Conservation (phyloP, 2,797 vertebrate species). For the Hippocampus kuda region DNA sequence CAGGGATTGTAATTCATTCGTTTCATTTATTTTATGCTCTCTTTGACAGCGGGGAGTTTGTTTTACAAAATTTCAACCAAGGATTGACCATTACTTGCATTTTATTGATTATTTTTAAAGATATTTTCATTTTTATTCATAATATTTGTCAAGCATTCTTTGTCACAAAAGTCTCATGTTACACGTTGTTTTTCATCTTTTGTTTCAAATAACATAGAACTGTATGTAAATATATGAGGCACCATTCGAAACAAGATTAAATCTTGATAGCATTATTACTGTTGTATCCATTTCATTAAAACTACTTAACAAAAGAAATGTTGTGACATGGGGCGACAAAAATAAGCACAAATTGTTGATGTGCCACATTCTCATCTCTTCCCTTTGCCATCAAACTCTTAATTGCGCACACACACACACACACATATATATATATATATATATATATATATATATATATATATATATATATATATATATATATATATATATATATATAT, state of each 20-base stretch:
- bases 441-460: too few species aligned
- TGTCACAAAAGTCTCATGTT: background rate
- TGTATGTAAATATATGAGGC: background rate
- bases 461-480: too few species aligned
- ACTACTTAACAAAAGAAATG: background rate
- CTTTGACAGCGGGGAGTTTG: conserved; percentile 42
- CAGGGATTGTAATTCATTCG: conserved; percentile 46
- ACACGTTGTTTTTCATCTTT: conserved; percentile 7
- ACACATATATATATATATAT: too few species aligned
- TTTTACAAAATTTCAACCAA: conserved; percentile 42
- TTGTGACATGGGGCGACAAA: background rate
- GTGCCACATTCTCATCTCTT: conserved; percentile 31
- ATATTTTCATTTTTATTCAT: background rate
- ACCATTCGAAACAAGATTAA: background rate
- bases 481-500: too few species aligned
- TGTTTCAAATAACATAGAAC: conserved; percentile 34
- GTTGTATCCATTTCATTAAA: background rate
- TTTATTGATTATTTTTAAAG: background rate
- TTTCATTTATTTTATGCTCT: conserved; percentile 38
- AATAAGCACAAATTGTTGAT: conserved; percentile 9
- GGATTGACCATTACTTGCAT: conserved; percentile 16
- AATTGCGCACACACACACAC: conserved; percentile 34
- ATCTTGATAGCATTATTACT: background rate
- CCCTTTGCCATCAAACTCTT: conserved; percentile 40
- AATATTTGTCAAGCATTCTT: background rate